phyloP scores from a whole-genome alignment of 2,113 vertebrate species.

The Tachuris rubrigastra region DNA sequence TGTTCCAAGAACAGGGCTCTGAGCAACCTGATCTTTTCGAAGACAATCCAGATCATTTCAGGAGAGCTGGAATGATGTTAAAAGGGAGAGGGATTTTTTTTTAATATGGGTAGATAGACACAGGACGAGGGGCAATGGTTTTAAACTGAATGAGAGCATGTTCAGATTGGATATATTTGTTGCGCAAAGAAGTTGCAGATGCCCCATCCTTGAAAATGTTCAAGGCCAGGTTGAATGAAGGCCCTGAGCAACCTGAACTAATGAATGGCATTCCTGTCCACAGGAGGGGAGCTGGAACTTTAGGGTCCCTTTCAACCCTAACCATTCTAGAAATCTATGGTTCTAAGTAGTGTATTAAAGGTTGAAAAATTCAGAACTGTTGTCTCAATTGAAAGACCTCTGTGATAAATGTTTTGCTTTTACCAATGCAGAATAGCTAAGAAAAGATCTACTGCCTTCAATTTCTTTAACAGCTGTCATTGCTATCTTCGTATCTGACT shows the following conservation, averaged over 20 bases:
- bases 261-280: not conserved
- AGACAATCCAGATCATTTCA: not conserved
- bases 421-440: not conserved
- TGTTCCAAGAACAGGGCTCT: not conserved
- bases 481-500: not conserved
- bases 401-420: not conserved
- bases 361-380: not conserved
- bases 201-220: not conserved
- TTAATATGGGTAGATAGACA: not conserved
- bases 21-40: not conserved
- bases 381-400: not conserved
- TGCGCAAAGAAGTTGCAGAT: not conserved
- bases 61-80: not conserved
- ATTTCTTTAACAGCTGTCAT: not conserved
- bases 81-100: not conserved
- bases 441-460: not conserved
- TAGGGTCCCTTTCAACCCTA: not conserved
- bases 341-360: not conserved
- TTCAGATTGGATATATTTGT: not conserved
- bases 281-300: not conserved
- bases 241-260: not conserved
- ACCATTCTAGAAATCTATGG: not conserved
- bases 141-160: not conserved
- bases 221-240: not conserved
- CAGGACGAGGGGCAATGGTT: not conserved